These are phyloP conservation scores for Amphipyra tragopoginis DNA, from an alignment of 2,888 invertebrate genomes.

Conservation along the genomic window DNA sequence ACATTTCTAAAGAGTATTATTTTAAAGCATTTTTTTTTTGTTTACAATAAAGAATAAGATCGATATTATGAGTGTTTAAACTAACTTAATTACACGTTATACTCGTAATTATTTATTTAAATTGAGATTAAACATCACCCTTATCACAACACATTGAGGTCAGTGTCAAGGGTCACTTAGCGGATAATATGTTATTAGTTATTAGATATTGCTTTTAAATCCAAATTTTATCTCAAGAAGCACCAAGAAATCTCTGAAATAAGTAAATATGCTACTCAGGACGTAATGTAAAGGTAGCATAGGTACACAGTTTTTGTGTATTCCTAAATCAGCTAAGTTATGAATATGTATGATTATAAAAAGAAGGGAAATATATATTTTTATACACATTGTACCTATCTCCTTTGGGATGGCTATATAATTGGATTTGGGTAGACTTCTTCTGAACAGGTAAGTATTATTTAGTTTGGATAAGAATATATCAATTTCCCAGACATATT, in stretches of 20 bases:
- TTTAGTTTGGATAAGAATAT: slow-evolving; percentile 11
- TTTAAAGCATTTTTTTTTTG: too few relatives aligned
- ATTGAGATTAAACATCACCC: too few relatives aligned
- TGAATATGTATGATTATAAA: not conserved
- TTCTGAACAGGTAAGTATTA: slow-evolving; percentile 12
- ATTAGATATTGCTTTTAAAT: not conserved
- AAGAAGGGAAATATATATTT: slow-evolving; percentile 25
- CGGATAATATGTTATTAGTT: too few relatives aligned
- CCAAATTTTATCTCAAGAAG: not conserved
- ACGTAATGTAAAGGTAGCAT: not conserved
- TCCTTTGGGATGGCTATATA: slow-evolving; percentile 38
- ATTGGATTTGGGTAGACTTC: slow-evolving; percentile 40
- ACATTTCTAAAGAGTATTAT: too few relatives aligned
- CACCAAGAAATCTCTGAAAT: not conserved
- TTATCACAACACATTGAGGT: too few relatives aligned
- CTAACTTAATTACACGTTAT: too few relatives aligned
- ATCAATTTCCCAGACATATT: not conserved
- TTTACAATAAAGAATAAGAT: too few relatives aligned
- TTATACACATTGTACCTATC: slow-evolving; percentile 10
- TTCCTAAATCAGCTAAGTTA: not conserved
- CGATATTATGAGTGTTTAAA: too few relatives aligned
- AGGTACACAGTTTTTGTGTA: not conserved
- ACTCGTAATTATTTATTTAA: too few relatives aligned
- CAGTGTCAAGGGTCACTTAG: too few relatives aligned
- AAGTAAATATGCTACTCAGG: not conserved